Evolutionary conservation across 2,797 vertebrate species (phyloP).

Genomic region (Varecia variegata): DNA sequence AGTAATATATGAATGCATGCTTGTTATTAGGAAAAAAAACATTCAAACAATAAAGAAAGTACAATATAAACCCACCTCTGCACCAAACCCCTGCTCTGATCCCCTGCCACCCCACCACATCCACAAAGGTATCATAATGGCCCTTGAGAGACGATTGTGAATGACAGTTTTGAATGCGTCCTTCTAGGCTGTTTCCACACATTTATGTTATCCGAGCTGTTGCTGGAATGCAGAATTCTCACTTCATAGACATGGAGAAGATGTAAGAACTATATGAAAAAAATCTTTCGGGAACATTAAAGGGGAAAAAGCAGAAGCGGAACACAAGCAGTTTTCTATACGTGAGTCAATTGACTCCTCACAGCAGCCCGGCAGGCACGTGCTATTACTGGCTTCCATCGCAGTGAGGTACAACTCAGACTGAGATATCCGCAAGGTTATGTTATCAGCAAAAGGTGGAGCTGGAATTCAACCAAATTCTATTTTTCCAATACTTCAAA

Average conservation of each 20-base stretch:
- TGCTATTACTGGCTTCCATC: not conserved
- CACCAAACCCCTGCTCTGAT: accelerated
- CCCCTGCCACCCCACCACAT: accelerated
- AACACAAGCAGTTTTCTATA: not conserved
- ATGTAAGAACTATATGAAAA: not conserved
- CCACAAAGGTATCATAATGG: accelerated
- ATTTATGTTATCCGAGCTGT: not conserved
- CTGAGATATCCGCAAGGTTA: not conserved
- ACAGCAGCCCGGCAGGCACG: not conserved
- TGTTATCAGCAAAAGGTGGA: not conserved
- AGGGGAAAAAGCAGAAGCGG: not conserved
- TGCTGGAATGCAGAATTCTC: not conserved
- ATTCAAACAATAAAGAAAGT: not conserved
- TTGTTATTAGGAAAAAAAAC: not conserved
- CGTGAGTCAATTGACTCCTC: not conserved
- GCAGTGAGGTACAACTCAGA: not conserved
- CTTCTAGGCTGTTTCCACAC: not conserved
- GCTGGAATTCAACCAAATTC: not conserved
- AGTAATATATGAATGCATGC: not conserved
- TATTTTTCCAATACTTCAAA: not conserved
- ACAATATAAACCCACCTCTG: not conserved
- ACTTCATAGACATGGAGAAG: not conserved
- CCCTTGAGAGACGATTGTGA: not conserved
- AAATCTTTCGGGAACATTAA: not conserved
- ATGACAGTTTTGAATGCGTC: not conserved